A percentile compares a stretch with the other conserved stretches of the same genome.
These are phyloP conservation scores for Hyla sarda DNA, from an alignment of 2,113 vertebrate genomes.

Conservation along the genomic window DNA sequence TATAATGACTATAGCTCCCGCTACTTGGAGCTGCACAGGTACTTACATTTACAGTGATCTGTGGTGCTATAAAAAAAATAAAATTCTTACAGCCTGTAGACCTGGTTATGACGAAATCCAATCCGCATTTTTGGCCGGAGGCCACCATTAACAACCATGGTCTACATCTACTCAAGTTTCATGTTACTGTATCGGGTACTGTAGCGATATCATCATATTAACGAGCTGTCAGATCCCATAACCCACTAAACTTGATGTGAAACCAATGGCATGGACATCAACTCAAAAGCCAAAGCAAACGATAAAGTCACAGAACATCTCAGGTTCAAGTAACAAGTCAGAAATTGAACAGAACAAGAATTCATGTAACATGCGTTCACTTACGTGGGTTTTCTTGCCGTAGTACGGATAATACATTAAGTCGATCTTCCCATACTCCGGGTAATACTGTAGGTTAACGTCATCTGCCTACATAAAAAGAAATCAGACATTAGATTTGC, in stretches of 20 bases:
- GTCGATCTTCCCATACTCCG: conserved; percentile 79
- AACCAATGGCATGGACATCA: background rate
- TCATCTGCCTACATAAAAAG: conserved; percentile 74
- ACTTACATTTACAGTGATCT: background rate
- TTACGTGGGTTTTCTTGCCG: conserved; percentile 92
- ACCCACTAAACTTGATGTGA: background rate
- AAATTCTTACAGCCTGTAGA: background rate
- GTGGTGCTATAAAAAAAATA: background rate
- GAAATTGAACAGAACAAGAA: no score
- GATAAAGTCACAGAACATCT: background rate
- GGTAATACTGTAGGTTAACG: conserved; percentile 80
- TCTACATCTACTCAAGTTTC: background rate
- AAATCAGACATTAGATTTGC: background rate
- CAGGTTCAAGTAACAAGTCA: no score
- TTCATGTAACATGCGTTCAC: no score
- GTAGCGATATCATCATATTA: background rate
- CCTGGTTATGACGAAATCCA: background rate
- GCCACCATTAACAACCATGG: background rate
- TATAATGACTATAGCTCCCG: no score
- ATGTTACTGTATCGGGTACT: background rate
- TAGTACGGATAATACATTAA: conserved; percentile 97
- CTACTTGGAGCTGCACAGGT: no score
- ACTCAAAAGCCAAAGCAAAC: background rate
- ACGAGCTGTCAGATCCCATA: background rate
- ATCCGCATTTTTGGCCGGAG: background rate